These are phyloP conservation scores for Corythoichthys haematopterus DNA, from an alignment of 2,113 vertebrate genomes.

Conservation along the genomic window DNA sequence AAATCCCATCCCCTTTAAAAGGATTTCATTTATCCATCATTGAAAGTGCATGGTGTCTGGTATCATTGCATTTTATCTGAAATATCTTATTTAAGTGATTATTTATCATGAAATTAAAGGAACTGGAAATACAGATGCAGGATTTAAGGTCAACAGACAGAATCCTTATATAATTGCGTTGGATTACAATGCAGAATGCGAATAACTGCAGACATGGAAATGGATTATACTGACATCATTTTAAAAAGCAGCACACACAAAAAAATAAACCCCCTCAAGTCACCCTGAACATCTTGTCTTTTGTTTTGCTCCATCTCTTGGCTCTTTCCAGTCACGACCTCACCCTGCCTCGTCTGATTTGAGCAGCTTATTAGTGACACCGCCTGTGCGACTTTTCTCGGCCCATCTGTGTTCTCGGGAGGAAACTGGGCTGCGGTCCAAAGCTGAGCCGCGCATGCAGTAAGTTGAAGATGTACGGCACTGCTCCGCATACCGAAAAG, in stretches of 20 bases:
- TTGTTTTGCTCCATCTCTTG: conserved; percentile 2
- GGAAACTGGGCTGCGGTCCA: conserved; percentile 35
- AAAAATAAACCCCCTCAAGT: background rate
- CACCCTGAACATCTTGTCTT: background rate
- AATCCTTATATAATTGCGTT: too few relatives aligned
- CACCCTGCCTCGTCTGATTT: conserved; percentile 27
- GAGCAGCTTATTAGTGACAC: conserved; percentile 45
- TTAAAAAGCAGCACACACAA: background rate
- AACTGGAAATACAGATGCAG: background rate
- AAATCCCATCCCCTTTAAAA: background rate
- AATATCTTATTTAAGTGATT: conserved; percentile 27
- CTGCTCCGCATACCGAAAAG: background rate
- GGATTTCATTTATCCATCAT: conserved; percentile 29
- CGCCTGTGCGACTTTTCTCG: conserved; percentile 43
- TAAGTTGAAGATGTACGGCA: background rate
- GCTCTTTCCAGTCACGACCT: conserved; percentile 30
- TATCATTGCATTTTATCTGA: background rate
- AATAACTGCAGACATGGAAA: background rate
- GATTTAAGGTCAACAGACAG: too few relatives aligned
- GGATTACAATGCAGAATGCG: too few relatives aligned
- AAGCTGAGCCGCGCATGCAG: conserved; percentile 21
- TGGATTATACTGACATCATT: background rate
- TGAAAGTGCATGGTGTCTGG: background rate
- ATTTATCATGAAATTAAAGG: conserved; percentile 19
- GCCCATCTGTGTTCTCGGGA: conserved; percentile 43